Base-by-base conservation (phyloP, 2,888 invertebrate genomes). In the Lacanobia oleracea region DNA sequence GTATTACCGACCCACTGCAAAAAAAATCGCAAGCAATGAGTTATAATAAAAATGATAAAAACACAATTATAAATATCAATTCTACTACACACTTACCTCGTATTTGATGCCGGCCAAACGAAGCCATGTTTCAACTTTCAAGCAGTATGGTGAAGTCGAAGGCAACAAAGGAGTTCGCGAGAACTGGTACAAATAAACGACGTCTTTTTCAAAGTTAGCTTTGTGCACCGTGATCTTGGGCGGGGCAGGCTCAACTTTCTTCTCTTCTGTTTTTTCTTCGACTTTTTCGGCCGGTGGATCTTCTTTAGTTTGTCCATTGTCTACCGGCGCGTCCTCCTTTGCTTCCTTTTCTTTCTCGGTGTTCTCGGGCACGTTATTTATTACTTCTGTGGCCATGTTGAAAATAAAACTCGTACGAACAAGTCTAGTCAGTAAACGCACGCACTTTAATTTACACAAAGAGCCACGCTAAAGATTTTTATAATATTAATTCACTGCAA, bases 91-190 rank as follows among this genome's bases (percentile, higher is more conserved):
- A 91, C 97, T 97, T 96, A 99, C 99, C 98, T 99, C 99, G 96
- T 99, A 99, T 96, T 98, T 98, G 93, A 99, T 97, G 92, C 98
- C 98, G 91, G 98, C 97, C 89, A 99, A 97, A 92, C 99, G 97
- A 86, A 99, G 97, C 98, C 99, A 99, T 90, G 99, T 98, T 97
- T 99, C 99, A 88, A 99, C 98, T 97, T 99, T 99, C 93, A 99
- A 97, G 96, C 98, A 99, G 95, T 98, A 99, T 74, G 99, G 98
- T 85, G 99, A 99, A 88, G 98, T 96, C 79, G 99, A 98, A 76
- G 99, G 99, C 91, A 99, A 96, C 92, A 98, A 96, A 85, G 98
- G 98, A 86, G 98, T 98, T 91, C 99, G 97, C 85, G 98, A 97
- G 94, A 99, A 98, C 95, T 99, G 99, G 95, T 99, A 99, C 93